Evolutionary conservation across 1,140 invertebrate genomes (phyloP), one percentile per base, ranked within the genome.

Genomic region (Zophobas morio): DNA sequence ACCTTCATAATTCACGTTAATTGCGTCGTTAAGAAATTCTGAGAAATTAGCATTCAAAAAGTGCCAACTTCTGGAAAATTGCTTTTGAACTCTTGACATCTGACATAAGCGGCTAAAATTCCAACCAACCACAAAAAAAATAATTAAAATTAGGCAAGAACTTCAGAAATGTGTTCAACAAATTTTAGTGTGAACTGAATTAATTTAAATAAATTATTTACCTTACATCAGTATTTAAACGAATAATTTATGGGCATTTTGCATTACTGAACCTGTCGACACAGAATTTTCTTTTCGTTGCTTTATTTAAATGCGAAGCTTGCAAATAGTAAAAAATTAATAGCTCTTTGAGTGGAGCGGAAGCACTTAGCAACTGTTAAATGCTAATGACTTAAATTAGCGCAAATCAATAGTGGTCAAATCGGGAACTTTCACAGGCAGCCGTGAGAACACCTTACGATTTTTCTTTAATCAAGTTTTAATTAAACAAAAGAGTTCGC

Each of bases 401-500:
- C 4, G 49, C n/a, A 51, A 51, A 51, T 51, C 49, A 51, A 51
- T 51, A 51, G n/a, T 51, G 20, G 2, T 20, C n/a, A 20, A 20
- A 51, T 6, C n/a, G 49, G 49, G 49, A 20, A 51, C 49, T 51
- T 51, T 51, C 49, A 51, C 49, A 51, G 49, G 49, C 49, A 51
- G 49, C 6, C 49, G 49, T 51, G 49, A 51, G 49, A 51, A 51
- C n/a, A 20, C n/a, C 3, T 51, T 20, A 5, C n/a, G n/a, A 6
- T 6, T 51, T 6, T 51, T 51, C 49, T 20, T 51, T 20, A 5
- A 51, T 51, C 49, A 0, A 51, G 20, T 46, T 8, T 3, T 46
- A 46, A 2, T 51, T 63, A 63, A 63, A 63, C 57, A 63, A 63
- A 63, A 63, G 57, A 63, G 35, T 63, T 63, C 57, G 36, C n/a